Base-by-base conservation (phyloP, 2,797 vertebrate genomes). In the Sebastolobus alascanus region DNA sequence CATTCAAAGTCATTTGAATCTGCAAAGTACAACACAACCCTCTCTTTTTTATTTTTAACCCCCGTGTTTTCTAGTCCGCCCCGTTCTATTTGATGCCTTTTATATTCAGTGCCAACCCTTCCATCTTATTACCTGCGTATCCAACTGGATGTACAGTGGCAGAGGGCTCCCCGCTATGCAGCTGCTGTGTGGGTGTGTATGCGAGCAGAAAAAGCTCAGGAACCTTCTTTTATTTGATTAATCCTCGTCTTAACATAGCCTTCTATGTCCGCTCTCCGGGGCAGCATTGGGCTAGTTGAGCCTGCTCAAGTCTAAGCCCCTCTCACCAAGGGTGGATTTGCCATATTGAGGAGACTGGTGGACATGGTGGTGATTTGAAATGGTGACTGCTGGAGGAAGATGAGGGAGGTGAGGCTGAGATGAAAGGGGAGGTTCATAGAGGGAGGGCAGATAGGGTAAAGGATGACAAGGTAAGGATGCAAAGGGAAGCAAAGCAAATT, bases 41-140 rank as follows among this genome's bases (percentile, higher is more conserved):
- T 38, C 40, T 8, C 16, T 25, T 40, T 9, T 35, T 8, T 20
- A n/a, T 40, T 18, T 58, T 79, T 68, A 35, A 37, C 31, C 43
- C 64, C 12, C 20, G 0, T 59, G 64, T 83, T 84, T 77, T 83
- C 72, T 59, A 43, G 66, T 75, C 80, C 25, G 3, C 60, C 73
- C 73, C 3, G 9, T 73, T 89, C 79, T 71, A 83, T 88, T 90
- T 90, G 85, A 92, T 90, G 82, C 78, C 79, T 86, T 87, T 89
- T 93, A 93, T 89, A 92, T 93, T 91, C 80, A 91, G 55, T n/a
- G 56, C 74, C 55, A 75, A 87, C 84, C 83, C 66, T 79, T 89
- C 82, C 66, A 46, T 90, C 91, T 85, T 90, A 89, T 92, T 91
- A 93, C 84, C 89, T 94, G 87, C 67, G 12, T 82, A 86, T 89